Evolutionary conservation across 92 coral and sea anemone genomes (phyloP).

Genomic region (Nematostella vectensis): DNA sequence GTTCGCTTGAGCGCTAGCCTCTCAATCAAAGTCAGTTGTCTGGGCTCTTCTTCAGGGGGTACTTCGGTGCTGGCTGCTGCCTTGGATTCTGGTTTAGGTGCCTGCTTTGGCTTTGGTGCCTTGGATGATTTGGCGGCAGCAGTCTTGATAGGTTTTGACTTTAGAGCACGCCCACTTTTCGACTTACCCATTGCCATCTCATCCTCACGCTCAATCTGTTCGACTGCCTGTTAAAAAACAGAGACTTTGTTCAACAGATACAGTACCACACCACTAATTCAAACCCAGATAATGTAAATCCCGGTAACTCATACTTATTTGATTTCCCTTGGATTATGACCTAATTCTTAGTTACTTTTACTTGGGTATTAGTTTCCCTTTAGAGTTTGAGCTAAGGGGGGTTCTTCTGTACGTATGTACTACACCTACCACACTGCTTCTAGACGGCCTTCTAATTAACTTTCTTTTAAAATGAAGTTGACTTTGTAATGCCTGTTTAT

Average conservation of each 20-base stretch:
- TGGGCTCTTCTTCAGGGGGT: slow-evolving; percentile 34
- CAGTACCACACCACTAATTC: background rate
- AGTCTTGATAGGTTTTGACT: slow-evolving; percentile 23
- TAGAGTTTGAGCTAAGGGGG: too few relatives aligned
- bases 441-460: too few relatives aligned
- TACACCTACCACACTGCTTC: too few relatives aligned
- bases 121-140: slow-evolving; percentile 1
- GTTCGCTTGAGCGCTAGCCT: slow-evolving; percentile 51
- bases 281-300: background rate
- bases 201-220: slow-evolving; percentile 68
- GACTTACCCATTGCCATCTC: slow-evolving; percentile 36
- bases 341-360: too few relatives aligned
- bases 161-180: slow-evolving; percentile 46
- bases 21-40: slow-evolving; percentile 44
- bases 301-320: too few relatives aligned
- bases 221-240: slow-evolving; percentile 44
- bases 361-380: too few relatives aligned
- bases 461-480: too few relatives aligned
- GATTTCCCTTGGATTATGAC: too few relatives aligned
- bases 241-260: too few relatives aligned
- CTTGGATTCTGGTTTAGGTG: slow-evolving; percentile 10
- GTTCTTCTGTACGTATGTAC: too few relatives aligned
- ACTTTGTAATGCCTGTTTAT: too few relatives aligned
- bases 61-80: slow-evolving; percentile 26
- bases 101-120: slow-evolving; percentile 13